These are phyloP conservation scores for Nephrotoma flavescens DNA, from an alignment of 2,888 invertebrate species.

Conservation along the genomic window DNA sequence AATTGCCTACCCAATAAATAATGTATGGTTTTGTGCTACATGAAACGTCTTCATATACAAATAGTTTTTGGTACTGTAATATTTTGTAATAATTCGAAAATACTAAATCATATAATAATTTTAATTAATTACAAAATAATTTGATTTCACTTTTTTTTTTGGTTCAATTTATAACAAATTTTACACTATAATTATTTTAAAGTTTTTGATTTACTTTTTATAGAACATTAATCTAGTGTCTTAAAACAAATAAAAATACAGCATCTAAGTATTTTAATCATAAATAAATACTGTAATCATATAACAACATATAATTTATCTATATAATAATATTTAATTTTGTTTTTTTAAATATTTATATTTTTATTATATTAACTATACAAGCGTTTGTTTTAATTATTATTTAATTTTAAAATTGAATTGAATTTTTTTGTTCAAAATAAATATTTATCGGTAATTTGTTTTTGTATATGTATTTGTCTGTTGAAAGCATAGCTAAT, in stretches of 20 bases:
- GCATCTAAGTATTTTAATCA: background rate
- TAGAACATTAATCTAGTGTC: background rate
- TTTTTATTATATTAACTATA: background rate
- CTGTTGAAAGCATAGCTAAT: background rate
- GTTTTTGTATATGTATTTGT: background rate
- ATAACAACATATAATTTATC: background rate
- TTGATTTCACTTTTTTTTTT: background rate
- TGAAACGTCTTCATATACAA: background rate
- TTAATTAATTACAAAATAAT: background rate
- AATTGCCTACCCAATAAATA: too few species aligned
- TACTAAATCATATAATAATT: background rate
- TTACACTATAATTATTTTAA: background rate
- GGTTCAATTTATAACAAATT: background rate
- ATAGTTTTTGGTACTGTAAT: background rate
- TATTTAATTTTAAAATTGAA: background rate
- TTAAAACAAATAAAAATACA: background rate
- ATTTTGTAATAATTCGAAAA: background rate
- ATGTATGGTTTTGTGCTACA: too few species aligned
- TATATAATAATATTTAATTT: background rate
- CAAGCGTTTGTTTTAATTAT: background rate
- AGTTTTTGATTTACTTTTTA: background rate
- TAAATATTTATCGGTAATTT: background rate
- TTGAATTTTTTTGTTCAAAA: background rate
- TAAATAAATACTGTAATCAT: background rate
- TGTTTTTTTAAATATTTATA: background rate